Conservation (phyloP, 2,797 vertebrate species). For the Taeniopygia guttata region DNA sequence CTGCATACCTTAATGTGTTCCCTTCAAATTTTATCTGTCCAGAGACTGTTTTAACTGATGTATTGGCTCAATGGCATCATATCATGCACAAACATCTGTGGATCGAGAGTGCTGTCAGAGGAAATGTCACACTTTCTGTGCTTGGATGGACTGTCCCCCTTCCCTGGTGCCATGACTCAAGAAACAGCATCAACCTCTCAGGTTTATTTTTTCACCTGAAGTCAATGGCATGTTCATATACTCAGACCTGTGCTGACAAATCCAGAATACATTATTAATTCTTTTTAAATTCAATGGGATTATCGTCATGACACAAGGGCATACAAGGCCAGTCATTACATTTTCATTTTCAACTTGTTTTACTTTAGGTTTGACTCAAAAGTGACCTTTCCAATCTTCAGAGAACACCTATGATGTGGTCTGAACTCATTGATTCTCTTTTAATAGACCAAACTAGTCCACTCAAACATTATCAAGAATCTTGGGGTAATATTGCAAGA, state of each 20-base stretch:
- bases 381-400: not conserved
- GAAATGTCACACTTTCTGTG: not conserved
- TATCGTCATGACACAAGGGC: not conserved
- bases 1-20: not conserved
- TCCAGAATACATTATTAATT: not conserved
- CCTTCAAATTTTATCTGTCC: not conserved
- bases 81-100: not conserved
- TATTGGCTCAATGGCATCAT: not conserved
- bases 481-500: not conserved
- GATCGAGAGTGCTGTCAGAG: not conserved
- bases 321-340: not conserved
- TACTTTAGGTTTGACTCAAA: not conserved
- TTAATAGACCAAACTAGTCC: not conserved
- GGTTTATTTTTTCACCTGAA: slow-evolving; percentile 2
- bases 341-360: not conserved
- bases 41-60: not conserved
- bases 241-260: not conserved
- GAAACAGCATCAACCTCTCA: not conserved
- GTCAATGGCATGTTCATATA: not conserved
- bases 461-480: not conserved
- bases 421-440: not conserved
- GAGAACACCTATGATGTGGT: not conserved
- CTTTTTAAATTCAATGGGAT: not conserved
- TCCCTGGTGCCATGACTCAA: slow-evolving; percentile 18
- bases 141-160: not conserved